Conservation (phyloP, 2,113 vertebrate genomes). For the Sphyrna mokarran region DNA sequence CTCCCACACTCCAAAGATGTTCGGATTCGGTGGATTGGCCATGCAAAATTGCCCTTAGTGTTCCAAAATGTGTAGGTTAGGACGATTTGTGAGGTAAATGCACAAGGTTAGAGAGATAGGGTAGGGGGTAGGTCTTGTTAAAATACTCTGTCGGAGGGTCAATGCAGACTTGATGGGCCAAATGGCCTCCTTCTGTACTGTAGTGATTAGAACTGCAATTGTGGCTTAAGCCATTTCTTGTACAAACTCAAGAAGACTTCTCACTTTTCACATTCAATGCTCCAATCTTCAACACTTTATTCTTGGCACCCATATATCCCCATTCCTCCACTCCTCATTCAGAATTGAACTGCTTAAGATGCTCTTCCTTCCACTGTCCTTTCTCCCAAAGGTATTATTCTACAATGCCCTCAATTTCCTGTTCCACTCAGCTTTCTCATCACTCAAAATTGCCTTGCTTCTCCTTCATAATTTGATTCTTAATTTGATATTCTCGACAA, state of each 20-base stretch:
- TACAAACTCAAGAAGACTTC: not conserved
- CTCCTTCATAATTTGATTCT: not conserved
- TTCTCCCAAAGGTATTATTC: not conserved
- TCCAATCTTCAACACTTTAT: not conserved
- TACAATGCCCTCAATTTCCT: not conserved
- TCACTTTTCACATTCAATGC: not conserved
- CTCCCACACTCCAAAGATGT: too few relatives aligned
- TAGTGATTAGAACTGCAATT: not conserved
- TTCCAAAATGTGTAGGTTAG: too few relatives aligned
- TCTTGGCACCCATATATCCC: not conserved
- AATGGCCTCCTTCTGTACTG: too few relatives aligned
- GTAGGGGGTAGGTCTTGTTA: too few relatives aligned
- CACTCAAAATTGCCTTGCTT: not conserved
- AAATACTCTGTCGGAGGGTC: too few relatives aligned
- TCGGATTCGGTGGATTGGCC: too few relatives aligned
- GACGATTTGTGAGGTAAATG: too few relatives aligned
- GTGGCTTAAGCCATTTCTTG: not conserved
- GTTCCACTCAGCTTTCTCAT: not conserved
- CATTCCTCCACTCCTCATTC: not conserved
- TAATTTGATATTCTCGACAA: not conserved
- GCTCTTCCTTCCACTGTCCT: too few relatives aligned
- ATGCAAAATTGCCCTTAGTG: too few relatives aligned
- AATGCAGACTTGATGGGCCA: too few relatives aligned
- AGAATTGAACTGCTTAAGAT: not conserved
- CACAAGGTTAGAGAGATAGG: too few relatives aligned